Conservation (phyloP, 2,797 vertebrate genomes). For the Microctenopoma steveboyesi region DNA sequence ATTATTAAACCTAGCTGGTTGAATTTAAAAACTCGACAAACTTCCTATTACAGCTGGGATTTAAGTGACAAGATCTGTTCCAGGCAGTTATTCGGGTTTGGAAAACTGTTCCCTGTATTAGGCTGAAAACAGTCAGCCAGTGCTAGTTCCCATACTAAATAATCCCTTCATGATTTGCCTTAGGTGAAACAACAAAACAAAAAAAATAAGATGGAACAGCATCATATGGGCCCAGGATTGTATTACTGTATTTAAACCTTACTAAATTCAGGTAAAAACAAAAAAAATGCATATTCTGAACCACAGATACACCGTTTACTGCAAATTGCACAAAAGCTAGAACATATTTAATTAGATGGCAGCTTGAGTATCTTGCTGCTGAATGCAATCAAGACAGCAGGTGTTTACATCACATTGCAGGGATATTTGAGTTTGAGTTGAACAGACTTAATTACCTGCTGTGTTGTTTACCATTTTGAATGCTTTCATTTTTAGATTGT, state of each 20-base stretch:
- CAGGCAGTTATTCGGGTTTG: neutral
- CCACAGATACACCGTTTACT: neutral
- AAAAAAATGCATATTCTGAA: slow-evolving; percentile 11
- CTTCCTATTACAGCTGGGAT: neutral
- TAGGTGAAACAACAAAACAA: neutral
- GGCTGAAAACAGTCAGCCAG: neutral
- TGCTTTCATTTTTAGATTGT: slow-evolving; percentile 19
- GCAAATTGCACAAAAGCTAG: slow-evolving; percentile 6
- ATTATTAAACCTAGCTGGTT: neutral
- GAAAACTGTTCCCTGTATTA: neutral
- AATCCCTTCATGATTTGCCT: neutral
- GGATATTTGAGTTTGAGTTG: slow-evolving; percentile 25
- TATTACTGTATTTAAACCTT: neutral
- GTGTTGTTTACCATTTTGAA: slow-evolving; percentile 34
- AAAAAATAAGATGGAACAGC: neutral
- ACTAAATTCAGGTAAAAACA: neutral
- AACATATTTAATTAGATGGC: slow-evolving; percentile 22
- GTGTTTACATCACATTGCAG: slow-evolving; percentile 33
- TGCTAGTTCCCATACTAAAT: neutral
- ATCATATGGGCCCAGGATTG: neutral
- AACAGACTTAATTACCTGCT: slow-evolving; percentile 37
- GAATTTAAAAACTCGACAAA: slow-evolving; percentile 4
- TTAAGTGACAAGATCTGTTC: neutral
- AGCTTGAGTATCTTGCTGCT: slow-evolving; percentile 5
- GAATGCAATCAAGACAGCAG: slow-evolving; percentile 37